Percentiles rank a stretch among this genome's conserved stretches.
These are phyloP conservation scores for Eulacestoma nigropectus DNA, from an alignment of 2,113 vertebrate species.

Conservation along the genomic window DNA sequence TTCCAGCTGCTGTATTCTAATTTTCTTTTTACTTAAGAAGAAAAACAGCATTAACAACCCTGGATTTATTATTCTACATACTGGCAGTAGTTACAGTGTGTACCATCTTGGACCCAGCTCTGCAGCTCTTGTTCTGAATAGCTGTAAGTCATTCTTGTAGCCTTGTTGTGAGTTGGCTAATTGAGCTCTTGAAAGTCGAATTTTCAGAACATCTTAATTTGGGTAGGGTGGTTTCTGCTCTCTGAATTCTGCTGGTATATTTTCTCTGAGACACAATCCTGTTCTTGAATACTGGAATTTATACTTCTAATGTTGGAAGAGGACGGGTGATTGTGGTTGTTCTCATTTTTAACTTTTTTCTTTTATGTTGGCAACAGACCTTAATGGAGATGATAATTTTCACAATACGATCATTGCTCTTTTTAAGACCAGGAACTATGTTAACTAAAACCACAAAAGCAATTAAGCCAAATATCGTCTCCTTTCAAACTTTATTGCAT, in stretches of 20 bases:
- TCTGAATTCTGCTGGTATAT: neutral
- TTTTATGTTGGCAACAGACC: neutral
- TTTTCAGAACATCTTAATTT: neutral
- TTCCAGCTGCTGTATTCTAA: neutral
- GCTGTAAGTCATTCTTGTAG: neutral
- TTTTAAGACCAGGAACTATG: neutral
- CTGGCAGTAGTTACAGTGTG: neutral
- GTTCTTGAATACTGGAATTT: neutral
- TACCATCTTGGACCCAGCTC: neutral
- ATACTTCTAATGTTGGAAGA: neutral
- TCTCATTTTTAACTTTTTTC: neutral
- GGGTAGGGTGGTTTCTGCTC: neutral
- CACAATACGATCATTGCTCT: neutral
- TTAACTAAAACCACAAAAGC: neutral
- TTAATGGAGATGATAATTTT: neutral
- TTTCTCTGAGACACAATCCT: neutral
- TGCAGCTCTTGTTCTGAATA: neutral
- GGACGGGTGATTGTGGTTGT: rapidly evolving
- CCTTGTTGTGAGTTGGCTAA: neutral
- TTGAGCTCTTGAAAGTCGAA: neutral
- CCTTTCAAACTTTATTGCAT: neutral
- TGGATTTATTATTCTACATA: neutral
- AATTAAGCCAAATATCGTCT: neutral
- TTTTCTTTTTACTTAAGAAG: constrained; percentile 8
- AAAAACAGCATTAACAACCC: neutral